These are phyloP conservation scores for Nephrotoma appendiculata DNA, from an alignment of 2,888 invertebrate species.

Conservation along the genomic window DNA sequence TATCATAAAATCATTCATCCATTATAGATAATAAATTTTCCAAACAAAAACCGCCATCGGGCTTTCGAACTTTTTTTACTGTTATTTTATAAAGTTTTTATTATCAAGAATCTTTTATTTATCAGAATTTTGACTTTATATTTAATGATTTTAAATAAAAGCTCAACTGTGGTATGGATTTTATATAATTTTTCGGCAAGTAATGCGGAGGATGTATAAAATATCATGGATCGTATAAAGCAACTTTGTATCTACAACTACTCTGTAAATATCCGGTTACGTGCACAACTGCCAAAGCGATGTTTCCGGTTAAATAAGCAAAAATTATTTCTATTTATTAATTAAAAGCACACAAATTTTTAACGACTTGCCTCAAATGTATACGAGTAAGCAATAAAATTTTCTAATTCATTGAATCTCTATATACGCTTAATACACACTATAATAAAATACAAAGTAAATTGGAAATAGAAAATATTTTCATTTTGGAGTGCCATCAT, in stretches of 20 bases:
- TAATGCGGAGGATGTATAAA: too few species aligned
- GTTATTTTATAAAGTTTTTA: neutral
- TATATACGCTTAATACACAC: neutral
- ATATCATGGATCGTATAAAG: too few species aligned
- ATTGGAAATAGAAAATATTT: neutral
- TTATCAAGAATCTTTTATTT: neutral
- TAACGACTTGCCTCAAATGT: too few species aligned
- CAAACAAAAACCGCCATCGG: neutral
- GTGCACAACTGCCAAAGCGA: too few species aligned
- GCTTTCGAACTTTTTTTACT: neutral
- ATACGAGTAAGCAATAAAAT: neutral
- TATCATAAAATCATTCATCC: neutral
- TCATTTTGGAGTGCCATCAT: neutral
- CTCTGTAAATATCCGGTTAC: too few species aligned
- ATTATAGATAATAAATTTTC: neutral
- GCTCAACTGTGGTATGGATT: neutral
- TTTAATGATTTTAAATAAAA: neutral
- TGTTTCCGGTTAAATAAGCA: too few species aligned
- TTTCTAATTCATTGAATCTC: neutral
- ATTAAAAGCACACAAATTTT: neutral
- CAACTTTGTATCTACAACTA: too few species aligned
- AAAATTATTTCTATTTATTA: neutral
- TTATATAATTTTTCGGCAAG: neutral
- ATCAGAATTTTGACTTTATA: neutral
- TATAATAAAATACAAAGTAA: neutral